Base-by-base conservation (phyloP, 2,113 vertebrate species). In the Nyctibius bracteatus region DNA sequence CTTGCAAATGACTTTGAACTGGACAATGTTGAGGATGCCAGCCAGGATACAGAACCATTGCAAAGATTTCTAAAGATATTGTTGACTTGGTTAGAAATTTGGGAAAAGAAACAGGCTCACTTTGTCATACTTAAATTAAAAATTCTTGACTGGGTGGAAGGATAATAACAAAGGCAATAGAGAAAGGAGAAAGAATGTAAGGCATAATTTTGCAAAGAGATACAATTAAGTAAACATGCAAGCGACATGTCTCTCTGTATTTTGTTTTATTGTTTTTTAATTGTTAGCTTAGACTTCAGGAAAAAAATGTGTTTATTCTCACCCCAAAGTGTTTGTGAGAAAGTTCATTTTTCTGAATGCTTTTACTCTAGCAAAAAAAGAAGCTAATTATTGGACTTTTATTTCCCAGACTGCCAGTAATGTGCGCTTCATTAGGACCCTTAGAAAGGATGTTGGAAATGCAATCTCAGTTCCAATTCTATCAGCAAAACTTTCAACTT, bases 171-270 rank as follows among this genome's bases (percentile, higher is more conserved):
- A 75, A 47, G 16, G 12, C 31, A 71, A 14, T 3, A 70, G 30
- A 43, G 23, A 55, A 54, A 62, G 9, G 6, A 73, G 52, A 70
- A 58, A 28, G 10, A 62, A 75, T 63, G 62, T 8, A 33, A 55
- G 18, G 16, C 20, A n/a, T 37, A 47, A 22, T 39, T 86, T 77
- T 66, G 5, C 18, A 77, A 44, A 13, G 24, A 65, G 12, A 28
- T 27, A 27, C 8, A 6, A 54, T 47, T 85, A 54, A 21, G 7
- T 19, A 65, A 65, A 59, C 8, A 58, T 12, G 9, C 3, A 80
- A 65, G 15, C 2, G 0, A 27, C 4, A 4, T 10, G 5, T 11
- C 11, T 28, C 8, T 58, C 25, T 39, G 3, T 41, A 19, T 75
- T 74, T 70, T 57, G 8, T 39, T 67, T 37, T 39, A 20, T 39